These are phyloP conservation scores for Lasioglossum pauxillum DNA, from an alignment of 2,888 invertebrate species.

Conservation along the genomic window DNA sequence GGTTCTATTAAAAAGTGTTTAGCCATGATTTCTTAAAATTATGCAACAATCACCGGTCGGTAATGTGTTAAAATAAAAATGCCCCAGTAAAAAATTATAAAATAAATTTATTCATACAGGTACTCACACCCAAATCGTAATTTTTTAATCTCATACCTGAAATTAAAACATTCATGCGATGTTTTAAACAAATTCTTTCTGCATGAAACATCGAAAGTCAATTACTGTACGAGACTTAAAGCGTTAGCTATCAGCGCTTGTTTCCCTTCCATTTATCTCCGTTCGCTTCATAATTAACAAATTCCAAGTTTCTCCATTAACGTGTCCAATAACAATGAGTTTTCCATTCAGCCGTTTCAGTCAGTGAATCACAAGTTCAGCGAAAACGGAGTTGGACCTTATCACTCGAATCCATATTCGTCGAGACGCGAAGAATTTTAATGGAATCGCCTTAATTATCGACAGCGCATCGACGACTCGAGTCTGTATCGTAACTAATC, in stretches of 20 bases:
- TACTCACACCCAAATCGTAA: too few species aligned
- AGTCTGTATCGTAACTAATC: background rate
- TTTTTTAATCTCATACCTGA: too few species aligned
- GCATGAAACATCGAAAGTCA: background rate
- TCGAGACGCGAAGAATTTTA: constrained; percentile 6
- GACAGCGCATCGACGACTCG: background rate
- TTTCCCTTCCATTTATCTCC: background rate
- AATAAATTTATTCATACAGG: too few species aligned
- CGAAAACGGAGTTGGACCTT: background rate
- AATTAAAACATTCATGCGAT: background rate
- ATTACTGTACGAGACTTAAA: background rate
- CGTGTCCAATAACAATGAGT: background rate
- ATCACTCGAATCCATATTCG: background rate
- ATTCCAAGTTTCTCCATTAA: background rate
- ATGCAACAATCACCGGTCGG: too few species aligned
- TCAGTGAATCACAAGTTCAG: background rate
- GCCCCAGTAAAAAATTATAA: too few species aligned
- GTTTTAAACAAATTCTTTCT: background rate
- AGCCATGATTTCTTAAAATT: too few species aligned
- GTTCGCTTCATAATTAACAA: background rate
- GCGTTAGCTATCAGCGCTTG: background rate
- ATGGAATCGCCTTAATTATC: constrained; percentile 19
- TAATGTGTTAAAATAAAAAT: too few species aligned
- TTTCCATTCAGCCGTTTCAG: background rate
- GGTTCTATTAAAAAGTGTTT: too few species aligned